Evolutionary conservation across 1,140 invertebrate genomes (phyloP), one percentile per base, ranked within the genome.

Genomic region (Bombus sylvicola): DNA sequence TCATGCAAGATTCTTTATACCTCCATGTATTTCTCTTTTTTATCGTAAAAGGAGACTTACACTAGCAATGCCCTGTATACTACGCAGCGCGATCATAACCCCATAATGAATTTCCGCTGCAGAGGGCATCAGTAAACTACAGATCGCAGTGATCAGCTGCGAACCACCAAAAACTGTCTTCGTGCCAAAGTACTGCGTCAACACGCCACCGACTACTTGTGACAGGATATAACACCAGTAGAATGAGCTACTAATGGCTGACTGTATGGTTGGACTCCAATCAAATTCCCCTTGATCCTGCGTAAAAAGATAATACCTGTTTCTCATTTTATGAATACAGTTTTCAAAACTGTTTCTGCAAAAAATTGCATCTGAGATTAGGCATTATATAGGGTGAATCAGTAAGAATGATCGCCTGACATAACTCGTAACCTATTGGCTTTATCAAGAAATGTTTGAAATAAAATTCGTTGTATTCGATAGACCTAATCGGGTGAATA

Each of bases 141-240:
- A 97, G 53, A 97, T 89, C n/a, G 97, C 97, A 39, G 97, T 97
- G 41, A 95, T 94, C 28, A 97, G 90, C 91, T 97, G 97, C 3
- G 97, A 97, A 85, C 96, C 97, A 66, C 97, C 97, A 88, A 98
- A 98, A 64, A 98, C 97, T 4, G 96, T 94, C 92, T 98, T 98
- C 10, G 97, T 97, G n/a, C 98, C 97, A 92, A 97, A 97, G 89
- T 96, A 95, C 94, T 98, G 97, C 3, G 97, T 97, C n/a, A 98
- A 96, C 82, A 97, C 95, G 59, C 97, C 97, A 28, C 97, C 97
- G 18, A 96, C 96, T 6, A 97, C 95, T 94, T 97, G 97, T 0
- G 97, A 97, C 28, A 97, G 92, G 71, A 97, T 97, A 88, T 97
- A 97, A 85, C 97, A 97, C 97, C 97, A 97, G 93, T 97, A 97